Conservation (phyloP, 1,140 invertebrate genomes). For the fruit fly (Drosophila melanogaster) region DNA sequence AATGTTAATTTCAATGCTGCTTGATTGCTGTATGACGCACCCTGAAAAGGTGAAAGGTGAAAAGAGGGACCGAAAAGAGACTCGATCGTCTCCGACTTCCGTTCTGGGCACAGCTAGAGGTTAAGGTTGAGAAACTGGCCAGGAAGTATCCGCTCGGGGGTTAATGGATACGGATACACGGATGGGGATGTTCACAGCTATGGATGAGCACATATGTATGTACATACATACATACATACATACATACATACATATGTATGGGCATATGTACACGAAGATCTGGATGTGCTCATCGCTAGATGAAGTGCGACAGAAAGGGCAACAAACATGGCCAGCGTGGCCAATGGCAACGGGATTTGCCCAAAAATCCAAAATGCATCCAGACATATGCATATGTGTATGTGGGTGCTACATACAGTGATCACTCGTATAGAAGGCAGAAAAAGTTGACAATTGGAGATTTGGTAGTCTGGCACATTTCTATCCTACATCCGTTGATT, state of each 20-base stretch:
- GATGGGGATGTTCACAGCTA: not conserved
- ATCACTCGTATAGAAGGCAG: not conserved
- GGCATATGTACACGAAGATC: not conserved
- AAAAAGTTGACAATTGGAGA: not conserved
- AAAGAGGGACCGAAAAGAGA: constrained; percentile 37
- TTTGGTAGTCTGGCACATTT: not conserved
- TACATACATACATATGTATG: not conserved
- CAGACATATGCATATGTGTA: constrained; percentile 1
- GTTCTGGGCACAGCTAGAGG: constrained; percentile 63
- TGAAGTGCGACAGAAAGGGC: constrained; percentile 16
- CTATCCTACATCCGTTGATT: not conserved
- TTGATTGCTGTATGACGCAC: constrained; percentile 49
- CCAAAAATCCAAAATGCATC: constrained; percentile 39
- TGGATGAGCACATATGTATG: no score
- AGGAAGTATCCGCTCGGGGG: constrained; percentile 31
- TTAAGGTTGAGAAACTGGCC: constrained; percentile 56
- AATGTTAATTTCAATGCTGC: constrained; percentile 35
- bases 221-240: no score
- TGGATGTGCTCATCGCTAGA: constrained; percentile 19
- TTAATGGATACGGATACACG: constrained; percentile 35
- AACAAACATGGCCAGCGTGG: constrained; percentile 29
- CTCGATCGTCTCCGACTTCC: constrained; percentile 65
- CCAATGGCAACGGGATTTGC: constrained; percentile 46
- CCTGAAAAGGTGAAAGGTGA: constrained; percentile 39
- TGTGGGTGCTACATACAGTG: constrained; percentile 17